phyloP scores from a whole-genome alignment of 2,113 vertebrate species.

The Rana temporaria region DNA sequence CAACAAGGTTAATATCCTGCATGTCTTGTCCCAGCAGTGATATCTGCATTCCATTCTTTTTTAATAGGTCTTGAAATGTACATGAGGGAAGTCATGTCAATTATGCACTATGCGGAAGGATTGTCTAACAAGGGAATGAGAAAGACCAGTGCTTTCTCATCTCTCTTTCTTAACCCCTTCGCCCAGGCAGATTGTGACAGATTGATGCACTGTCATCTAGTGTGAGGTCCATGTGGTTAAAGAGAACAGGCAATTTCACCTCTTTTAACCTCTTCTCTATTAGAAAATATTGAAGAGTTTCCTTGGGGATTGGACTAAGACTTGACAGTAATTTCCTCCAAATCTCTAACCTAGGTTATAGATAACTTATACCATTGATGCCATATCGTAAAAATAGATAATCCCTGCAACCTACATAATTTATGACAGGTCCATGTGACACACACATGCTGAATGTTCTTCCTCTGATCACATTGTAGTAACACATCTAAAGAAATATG shows the following conservation, averaged over 20 bases:
- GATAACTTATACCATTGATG: neutral
- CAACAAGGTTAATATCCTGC: neutral
- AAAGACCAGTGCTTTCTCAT: neutral
- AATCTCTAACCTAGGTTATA: neutral
- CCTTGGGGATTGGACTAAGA: neutral
- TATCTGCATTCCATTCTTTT: slow-evolving; percentile 37
- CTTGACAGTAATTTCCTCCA: neutral
- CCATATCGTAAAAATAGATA: neutral
- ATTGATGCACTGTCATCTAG: neutral
- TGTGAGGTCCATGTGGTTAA: slow-evolving; percentile 1
- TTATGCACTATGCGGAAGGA: slow-evolving; percentile 40
- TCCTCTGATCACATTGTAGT: neutral
- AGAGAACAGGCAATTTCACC: neutral
- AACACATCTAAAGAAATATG: too few relatives aligned
- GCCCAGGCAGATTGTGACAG: neutral
- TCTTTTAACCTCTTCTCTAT: neutral
- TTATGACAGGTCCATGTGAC: neutral
- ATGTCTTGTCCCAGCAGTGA: neutral
- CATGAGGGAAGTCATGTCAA: slow-evolving; percentile 54
- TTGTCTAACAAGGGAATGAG: slow-evolving; percentile 35
- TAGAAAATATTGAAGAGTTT: neutral
- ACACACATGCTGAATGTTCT: neutral
- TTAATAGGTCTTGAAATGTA: slow-evolving; percentile 50
- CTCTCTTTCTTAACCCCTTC: slow-evolving; percentile 18
- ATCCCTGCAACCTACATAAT: neutral